Conservation (phyloP, 2,113 vertebrate species). For the Anarrhichthys ocellatus region DNA sequence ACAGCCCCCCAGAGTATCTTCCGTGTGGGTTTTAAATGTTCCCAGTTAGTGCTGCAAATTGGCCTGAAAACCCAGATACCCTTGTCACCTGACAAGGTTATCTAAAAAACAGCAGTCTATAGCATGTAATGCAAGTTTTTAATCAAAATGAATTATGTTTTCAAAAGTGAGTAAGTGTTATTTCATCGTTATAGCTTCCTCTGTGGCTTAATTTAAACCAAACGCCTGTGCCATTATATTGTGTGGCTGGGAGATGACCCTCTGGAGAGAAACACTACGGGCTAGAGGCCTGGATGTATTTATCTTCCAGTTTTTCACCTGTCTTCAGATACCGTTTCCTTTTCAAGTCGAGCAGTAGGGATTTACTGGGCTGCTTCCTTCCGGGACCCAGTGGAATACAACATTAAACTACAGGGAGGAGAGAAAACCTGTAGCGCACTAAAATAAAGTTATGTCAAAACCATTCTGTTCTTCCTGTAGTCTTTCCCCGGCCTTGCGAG, state of each 20-base stretch:
- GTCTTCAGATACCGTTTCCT: slow-evolving; percentile 94
- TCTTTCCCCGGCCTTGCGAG: slow-evolving; percentile 88
- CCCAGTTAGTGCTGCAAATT: slow-evolving; percentile 47
- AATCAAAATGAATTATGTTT: slow-evolving; percentile 63
- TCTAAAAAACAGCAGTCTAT: slow-evolving; percentile 57
- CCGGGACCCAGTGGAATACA: slow-evolving; percentile 88
- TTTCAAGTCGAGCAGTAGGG: slow-evolving; percentile 89
- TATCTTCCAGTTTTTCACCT: slow-evolving; percentile 92
- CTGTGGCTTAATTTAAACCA: slow-evolving; percentile 77
- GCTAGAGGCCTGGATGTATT: slow-evolving; percentile 72
- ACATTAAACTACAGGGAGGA: slow-evolving; percentile 94
- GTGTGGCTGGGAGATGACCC: slow-evolving; percentile 66
- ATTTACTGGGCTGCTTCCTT: slow-evolving; percentile 93
- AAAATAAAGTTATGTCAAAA: slow-evolving; percentile 99
- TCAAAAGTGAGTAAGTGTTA: slow-evolving; percentile 61
- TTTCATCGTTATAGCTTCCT: slow-evolving; percentile 76
- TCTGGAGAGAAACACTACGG: slow-evolving; percentile 59
- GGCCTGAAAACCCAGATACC: slow-evolving; percentile 50
- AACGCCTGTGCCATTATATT: slow-evolving; percentile 62
- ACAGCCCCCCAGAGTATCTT: slow-evolving; percentile 49
- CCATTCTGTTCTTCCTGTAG: slow-evolving; percentile 95
- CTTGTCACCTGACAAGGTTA: slow-evolving; percentile 27
- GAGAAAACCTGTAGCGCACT: slow-evolving; percentile 89
- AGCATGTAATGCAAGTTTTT: slow-evolving; percentile 56
- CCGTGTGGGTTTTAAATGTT: slow-evolving; percentile 55